A percentile compares a stretch with the other conserved stretches of the same genome.
These are phyloP conservation scores for Amaurobius ferox DNA, from an alignment of 2,888 invertebrate genomes.

Conservation along the genomic window DNA sequence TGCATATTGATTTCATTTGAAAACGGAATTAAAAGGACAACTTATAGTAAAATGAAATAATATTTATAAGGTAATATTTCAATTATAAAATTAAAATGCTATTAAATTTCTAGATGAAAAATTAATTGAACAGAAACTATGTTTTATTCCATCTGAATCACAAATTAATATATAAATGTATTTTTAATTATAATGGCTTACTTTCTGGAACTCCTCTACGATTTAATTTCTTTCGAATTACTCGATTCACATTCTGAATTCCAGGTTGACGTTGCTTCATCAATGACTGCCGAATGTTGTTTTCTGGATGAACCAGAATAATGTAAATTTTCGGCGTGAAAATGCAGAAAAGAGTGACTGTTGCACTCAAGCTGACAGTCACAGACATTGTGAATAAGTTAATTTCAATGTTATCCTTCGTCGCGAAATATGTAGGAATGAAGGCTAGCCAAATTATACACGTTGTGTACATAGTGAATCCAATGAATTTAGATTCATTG, in stretches of 20 bases:
- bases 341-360: slow-evolving; percentile 93
- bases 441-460: slow-evolving; percentile 82
- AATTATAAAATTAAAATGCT: too few species aligned
- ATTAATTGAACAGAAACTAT: too few species aligned
- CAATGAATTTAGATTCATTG: slow-evolving; percentile 79
- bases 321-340: slow-evolving; percentile 96
- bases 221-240: slow-evolving; percentile 50
- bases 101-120: too few species aligned
- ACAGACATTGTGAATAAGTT: slow-evolving; percentile 97
- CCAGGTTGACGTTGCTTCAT: slow-evolving; percentile 75
- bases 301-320: slow-evolving; percentile 90
- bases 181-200: slow-evolving; percentile 28
- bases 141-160: too few species aligned
- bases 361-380: slow-evolving; percentile 94
- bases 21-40: too few species aligned
- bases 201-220: slow-evolving; percentile 71
- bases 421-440: slow-evolving; percentile 82
- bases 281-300: slow-evolving; percentile 86
- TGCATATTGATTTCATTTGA: too few species aligned
- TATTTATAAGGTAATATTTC: too few species aligned
- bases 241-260: slow-evolving; percentile 74
- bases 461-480: slow-evolving; percentile 92
- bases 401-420: slow-evolving; percentile 82
- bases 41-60: too few species aligned
- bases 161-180: too few species aligned